Evolutionary conservation across 2,113 vertebrate genomes (phyloP).

Genomic region (Syngnathus floridae): DNA sequence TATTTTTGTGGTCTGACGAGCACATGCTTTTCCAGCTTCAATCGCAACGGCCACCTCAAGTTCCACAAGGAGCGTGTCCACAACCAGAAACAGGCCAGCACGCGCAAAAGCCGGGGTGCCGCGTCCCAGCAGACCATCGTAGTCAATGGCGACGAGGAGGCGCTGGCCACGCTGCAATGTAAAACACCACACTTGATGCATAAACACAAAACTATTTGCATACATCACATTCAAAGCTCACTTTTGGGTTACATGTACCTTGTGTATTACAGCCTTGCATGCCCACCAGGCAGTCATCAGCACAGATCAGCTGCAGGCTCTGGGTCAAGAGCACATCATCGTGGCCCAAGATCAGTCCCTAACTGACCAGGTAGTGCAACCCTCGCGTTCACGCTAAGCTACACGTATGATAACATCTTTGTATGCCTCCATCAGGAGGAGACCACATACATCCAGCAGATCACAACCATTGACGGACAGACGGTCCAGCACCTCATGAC

Average conservation of each 20-base stretch:
- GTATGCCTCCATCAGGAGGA: constrained; percentile 76
- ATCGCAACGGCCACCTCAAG: constrained; percentile 93
- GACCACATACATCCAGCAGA: constrained; percentile 91
- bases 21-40: constrained; percentile 74
- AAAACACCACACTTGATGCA: constrained; percentile 10
- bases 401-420: neutral
- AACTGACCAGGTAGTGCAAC: constrained; percentile 74
- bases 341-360: constrained; percentile 84
- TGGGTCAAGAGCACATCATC: constrained; percentile 89
- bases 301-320: constrained; percentile 77
- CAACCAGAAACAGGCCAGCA: constrained; percentile 66
- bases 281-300: constrained; percentile 76
- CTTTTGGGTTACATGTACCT: neutral
- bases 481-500: constrained; percentile 93
- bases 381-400: neutral
- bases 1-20: neutral
- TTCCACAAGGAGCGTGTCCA: constrained; percentile 96
- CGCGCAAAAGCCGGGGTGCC: constrained; percentile 57
- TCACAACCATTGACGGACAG: constrained; percentile 90
- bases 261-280: constrained; percentile 74
- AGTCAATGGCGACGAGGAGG: constrained; percentile 85
- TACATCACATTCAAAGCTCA: neutral
- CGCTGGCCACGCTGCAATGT: constrained; percentile 82
- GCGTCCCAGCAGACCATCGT: constrained; percentile 82
- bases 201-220: neutral